phyloP scores from a whole-genome alignment of 2,888 invertebrate species.

The Hypselothyrea guttata region DNA sequence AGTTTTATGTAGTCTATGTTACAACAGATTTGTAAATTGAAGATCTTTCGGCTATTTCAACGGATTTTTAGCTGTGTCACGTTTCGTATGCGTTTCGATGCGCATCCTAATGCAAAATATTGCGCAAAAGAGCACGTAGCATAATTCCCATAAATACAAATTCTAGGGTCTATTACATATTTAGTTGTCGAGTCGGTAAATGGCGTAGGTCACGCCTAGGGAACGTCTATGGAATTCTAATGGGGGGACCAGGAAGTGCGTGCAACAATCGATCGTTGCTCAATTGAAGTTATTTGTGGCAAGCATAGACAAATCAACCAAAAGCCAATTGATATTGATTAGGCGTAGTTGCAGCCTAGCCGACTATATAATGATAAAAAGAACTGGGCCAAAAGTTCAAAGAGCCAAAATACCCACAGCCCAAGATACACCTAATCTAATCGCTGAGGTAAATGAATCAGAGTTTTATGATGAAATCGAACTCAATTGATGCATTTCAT shows the following conservation, averaged over 20 bases:
- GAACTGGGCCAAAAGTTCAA: slow-evolving; percentile 74
- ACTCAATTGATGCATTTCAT: background rate
- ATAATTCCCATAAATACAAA: slow-evolving; percentile 57
- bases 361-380: slow-evolving; percentile 23
- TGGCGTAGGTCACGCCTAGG: slow-evolving; percentile 40
- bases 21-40: background rate
- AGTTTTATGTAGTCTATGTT: too few relatives aligned
- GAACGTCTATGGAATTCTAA: slow-evolving; percentile 68
- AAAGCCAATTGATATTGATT: slow-evolving; percentile 61
- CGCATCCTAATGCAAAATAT: slow-evolving; percentile 58
- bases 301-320: slow-evolving; percentile 24
- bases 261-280: slow-evolving; percentile 51
- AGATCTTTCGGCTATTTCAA: too few relatives aligned
- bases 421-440: slow-evolving; percentile 26
- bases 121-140: slow-evolving; percentile 61
- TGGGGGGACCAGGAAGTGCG: slow-evolving; percentile 70
- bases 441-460: slow-evolving; percentile 29
- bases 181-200: slow-evolving; percentile 9
- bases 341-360: slow-evolving; percentile 25
- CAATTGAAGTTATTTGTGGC: slow-evolving; percentile 65
- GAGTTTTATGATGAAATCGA: slow-evolving; percentile 32
- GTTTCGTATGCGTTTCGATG: slow-evolving; percentile 29
- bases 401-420: background rate
- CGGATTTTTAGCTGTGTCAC: background rate
- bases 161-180: background rate